These are phyloP conservation scores for Drosophila auraria DNA, from an alignment of 1,140 invertebrate genomes.

Conservation along the genomic window DNA sequence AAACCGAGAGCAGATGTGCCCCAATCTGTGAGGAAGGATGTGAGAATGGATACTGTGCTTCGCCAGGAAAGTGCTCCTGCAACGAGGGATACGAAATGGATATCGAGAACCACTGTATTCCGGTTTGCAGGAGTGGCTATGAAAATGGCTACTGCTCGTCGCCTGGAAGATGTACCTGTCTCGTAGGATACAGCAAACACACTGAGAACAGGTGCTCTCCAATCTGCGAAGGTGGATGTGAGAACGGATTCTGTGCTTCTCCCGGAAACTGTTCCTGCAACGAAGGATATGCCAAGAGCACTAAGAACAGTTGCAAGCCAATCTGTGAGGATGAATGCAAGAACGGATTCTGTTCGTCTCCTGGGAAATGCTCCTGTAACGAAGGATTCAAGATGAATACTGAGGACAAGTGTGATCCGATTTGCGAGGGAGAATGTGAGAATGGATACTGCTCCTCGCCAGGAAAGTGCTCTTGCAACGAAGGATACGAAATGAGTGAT, in stretches of 20 bases:
- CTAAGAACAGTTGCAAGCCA: conserved; percentile 4
- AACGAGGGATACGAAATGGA: conserved; percentile 8
- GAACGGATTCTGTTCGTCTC: conserved; percentile 36
- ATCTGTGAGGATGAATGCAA: conserved; percentile 24
- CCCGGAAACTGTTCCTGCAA: conserved; percentile 29
- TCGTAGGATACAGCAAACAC: conserved; percentile 1
- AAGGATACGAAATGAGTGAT: background rate
- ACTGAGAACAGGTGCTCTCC: conserved; percentile 16
- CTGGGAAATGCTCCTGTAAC: conserved; percentile 21
- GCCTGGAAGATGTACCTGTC: conserved; percentile 27
- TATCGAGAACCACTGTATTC: conserved; percentile 10
- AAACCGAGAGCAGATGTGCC: conserved; percentile 5
- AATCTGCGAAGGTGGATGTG: conserved; percentile 14
- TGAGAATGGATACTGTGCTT: conserved; percentile 20
- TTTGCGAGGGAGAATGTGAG: conserved; percentile 22
- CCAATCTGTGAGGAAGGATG: conserved; percentile 11
- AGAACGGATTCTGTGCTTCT: conserved; percentile 17
- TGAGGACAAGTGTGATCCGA: conserved; percentile 13
- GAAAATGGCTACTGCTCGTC: conserved; percentile 28
- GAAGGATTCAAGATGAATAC: conserved; percentile 3
- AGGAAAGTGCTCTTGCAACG: conserved; percentile 21
- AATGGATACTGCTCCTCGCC: conserved; percentile 41
- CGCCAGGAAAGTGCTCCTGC: conserved; percentile 22
- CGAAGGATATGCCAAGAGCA: conserved; percentile 3
- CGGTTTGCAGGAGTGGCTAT: conserved; percentile 30